Conservation (phyloP, 1,140 invertebrate species). For the Drosophila tsacasi region DNA sequence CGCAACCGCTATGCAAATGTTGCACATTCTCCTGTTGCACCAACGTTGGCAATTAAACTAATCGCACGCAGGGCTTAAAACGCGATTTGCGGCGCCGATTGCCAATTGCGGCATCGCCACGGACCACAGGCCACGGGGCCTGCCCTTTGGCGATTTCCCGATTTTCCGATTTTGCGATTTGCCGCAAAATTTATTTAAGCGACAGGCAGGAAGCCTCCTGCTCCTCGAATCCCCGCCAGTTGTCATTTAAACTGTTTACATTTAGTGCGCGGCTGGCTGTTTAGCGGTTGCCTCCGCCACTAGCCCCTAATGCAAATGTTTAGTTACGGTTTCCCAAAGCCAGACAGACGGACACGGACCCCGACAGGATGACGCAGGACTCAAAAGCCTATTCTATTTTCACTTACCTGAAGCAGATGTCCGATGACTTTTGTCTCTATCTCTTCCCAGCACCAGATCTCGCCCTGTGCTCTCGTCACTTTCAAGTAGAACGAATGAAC, state of each 20-base stretch:
- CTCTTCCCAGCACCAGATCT: background rate
- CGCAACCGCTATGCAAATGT: constrained; percentile 70
- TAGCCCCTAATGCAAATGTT: constrained; percentile 70
- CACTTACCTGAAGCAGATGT: background rate
- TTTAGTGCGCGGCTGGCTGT: constrained; percentile 52
- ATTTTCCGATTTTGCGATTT: constrained; percentile 57
- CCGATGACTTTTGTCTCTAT: background rate
- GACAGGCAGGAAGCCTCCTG: constrained; percentile 13
- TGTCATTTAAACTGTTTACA: constrained; percentile 72
- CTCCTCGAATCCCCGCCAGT: constrained; percentile 19
- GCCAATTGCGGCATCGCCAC: constrained; percentile 49
- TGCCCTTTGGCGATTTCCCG: constrained; percentile 50
- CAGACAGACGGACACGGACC: background rate
- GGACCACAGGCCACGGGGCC: constrained; percentile 8
- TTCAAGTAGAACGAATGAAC: background rate
- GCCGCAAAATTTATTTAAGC: constrained; percentile 73
- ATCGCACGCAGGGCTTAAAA: constrained; percentile 84
- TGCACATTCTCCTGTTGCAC: constrained; percentile 74
- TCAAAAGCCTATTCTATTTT: background rate
- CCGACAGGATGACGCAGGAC: background rate
- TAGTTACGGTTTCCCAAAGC: constrained; percentile 59
- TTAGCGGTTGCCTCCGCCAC: constrained; percentile 68
- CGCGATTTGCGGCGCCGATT: constrained; percentile 82
- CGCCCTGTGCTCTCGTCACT: background rate
- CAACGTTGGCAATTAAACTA: constrained; percentile 82